Evolutionary conservation across 1,140 invertebrate species (phyloP).

Genomic region (Diploscapter pachys): DNA sequence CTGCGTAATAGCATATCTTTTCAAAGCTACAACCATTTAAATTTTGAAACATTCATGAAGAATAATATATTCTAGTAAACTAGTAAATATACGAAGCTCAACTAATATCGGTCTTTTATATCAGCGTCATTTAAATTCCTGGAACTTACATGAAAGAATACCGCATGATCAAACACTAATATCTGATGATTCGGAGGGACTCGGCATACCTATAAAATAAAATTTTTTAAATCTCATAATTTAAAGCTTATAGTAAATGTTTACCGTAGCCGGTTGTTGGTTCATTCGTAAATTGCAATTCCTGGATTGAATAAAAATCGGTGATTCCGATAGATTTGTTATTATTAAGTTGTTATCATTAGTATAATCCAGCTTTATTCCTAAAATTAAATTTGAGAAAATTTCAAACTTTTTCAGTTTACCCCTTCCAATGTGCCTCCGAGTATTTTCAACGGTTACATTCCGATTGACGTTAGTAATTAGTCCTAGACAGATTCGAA

Average conservation of each 20-base stretch:
- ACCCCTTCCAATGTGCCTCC: slow-evolving; percentile 90
- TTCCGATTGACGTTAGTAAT: slow-evolving; percentile 94
- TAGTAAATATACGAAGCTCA: no score
- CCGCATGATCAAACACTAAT: slow-evolving; percentile 26
- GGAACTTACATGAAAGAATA: slow-evolving; percentile 23
- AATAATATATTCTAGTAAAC: no score
- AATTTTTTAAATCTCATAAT: no score
- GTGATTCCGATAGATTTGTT: slow-evolving; percentile 22
- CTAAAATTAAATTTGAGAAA: slow-evolving; percentile 5
- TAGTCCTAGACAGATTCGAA: slow-evolving; percentile 87
- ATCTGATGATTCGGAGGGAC: slow-evolving; percentile 18
- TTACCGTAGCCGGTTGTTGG: slow-evolving; percentile 8
- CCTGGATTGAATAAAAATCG: slow-evolving; percentile 29
- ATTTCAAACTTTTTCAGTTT: not conserved
- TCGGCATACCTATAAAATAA: not conserved
- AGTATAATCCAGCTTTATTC: slow-evolving; percentile 8
- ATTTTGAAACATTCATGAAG: no score
- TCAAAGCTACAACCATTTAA: no score
- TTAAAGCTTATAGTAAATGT: no score
- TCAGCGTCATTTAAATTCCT: no score
- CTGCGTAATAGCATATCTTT: no score
- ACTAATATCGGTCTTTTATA: no score
- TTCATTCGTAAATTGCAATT: slow-evolving; percentile 26
- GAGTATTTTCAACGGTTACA: slow-evolving; percentile 94
- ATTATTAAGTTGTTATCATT: slow-evolving; percentile 21